Evolutionary conservation across 2,113 vertebrate genomes (phyloP), one percentile per base, ranked within the genome.

Genomic region (Rattus rattus): DNA sequence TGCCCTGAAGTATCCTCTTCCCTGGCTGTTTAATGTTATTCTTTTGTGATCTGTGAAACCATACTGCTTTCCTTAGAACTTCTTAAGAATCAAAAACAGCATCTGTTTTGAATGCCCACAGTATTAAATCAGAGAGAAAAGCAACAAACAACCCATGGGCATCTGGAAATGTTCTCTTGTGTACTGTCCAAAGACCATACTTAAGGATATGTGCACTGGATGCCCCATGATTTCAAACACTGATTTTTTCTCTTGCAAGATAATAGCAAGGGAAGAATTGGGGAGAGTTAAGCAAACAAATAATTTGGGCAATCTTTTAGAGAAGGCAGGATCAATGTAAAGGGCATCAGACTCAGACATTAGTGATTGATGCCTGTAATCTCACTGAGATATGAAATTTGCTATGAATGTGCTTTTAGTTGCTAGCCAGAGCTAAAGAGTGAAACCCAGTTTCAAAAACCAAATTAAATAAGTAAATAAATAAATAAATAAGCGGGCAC

Each of bases 1-100:
- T 75, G n/a, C n/a, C 9, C n/a, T 75, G 19, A 75, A 75, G 20
- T 75, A 91, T 61, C 72, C 13, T 59, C 5, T 43, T 16, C 28
- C 52, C 56, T 56, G 47, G 10, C 88, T 39, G 76, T 94, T 65
- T 96, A 30, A 87, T 91, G 36, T 90, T 85, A 28, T 49, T 72
- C 63, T 88, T 79, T 69, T 94, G 61, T 94, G 81, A 77, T 72
- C 88, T 97, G 69, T 83, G 81, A 94, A 90, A 84, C 54, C 86
- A 79, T 39, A n/a, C 6, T 54, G 83, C 13, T 54, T 91, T 95
- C 72, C 76, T 92, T 84, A 90, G 49, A 97, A 94, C 56, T 80
- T 77, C 52, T 61, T 63, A 88, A 90, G 36, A 69, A 30, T 59
- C 61, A 85, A 91, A 63, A 69, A 61, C 22, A 91, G 52, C 59